Evolutionary conservation across 2,113 vertebrate genomes (phyloP).

Genomic region (Eulemur rufifrons): DNA sequence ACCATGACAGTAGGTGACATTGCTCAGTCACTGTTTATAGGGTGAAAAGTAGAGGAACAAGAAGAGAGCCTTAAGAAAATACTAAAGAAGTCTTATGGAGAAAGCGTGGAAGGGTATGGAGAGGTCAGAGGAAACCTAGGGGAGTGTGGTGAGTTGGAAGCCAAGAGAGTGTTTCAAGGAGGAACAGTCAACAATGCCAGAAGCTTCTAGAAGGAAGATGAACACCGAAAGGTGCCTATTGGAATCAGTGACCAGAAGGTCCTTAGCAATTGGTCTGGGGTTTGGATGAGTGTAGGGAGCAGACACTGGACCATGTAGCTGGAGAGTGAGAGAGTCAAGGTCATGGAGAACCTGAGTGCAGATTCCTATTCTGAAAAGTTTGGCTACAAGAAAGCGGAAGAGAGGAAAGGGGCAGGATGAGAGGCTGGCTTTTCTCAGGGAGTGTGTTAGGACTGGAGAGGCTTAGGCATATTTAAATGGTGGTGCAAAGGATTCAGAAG

Average conservation of each 20-base stretch:
- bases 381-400: neutral
- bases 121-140: neutral
- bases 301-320: neutral
- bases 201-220: neutral
- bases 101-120: neutral
- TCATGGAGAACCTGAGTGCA: rapidly evolving
- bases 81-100: neutral
- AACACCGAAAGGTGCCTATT: rapidly evolving
- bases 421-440: neutral
- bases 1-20: neutral
- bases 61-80: neutral
- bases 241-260: neutral
- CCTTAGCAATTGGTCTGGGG: neutral
- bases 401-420: neutral
- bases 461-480: no score
- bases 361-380: neutral
- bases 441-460: no score
- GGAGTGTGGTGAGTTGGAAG: neutral
- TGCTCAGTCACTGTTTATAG: neutral
- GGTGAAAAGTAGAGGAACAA: neutral
- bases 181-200: neutral
- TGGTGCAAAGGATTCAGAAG: neutral
- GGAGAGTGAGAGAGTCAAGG: neutral
- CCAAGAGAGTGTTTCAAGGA: neutral
- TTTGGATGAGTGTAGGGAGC: neutral